Base-by-base conservation (phyloP, 2,888 invertebrate genomes). In the Nineta flava region DNA sequence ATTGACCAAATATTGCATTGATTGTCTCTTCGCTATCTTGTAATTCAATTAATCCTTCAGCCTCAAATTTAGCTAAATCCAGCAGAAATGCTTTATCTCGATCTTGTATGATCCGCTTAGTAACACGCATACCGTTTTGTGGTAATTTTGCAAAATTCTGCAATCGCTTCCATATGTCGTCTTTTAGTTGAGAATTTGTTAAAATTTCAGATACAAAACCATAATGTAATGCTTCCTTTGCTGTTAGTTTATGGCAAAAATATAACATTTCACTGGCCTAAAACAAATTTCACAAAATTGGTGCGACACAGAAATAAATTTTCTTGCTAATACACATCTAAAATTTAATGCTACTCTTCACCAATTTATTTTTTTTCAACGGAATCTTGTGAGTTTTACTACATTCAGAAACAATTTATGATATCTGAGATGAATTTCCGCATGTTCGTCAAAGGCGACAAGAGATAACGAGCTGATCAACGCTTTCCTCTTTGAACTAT, bases 171-270 rank as follows among this genome's bases (percentile, higher is more conserved):
- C 49, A 49, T 9, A 49, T 45, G 7, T 31, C 41, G 17, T 64
- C 67, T 47, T 81, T 68, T 48, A 86, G 64, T 47, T 79, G 71
- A 17, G 73, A 67, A 38, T 74, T 68, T 52, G 83, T 82, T 57
- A 86, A 83, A 12, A 95, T 70, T 60, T 82, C 76, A 10, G 88
- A 82, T 0, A 95, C 78, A 50, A 96, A 79, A 21, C 88, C 85
- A 60, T 75, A 75, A 41, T 79, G 69, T 46, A 76, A 70, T 0
- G 95, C 96, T 68, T 94, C 91, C 49, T 71, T 59, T 0, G 91
- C 88, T 21, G 76, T 74, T 62, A 96, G 70, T 67, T 81, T 87
- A 57, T 84, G 74, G 58, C 83, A 85, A 55, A 90, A 79, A 50
- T 76, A 59, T 50, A 81, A 61, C 70, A 81, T 70, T 61, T 81